phyloP scores from a whole-genome alignment of 2,888 invertebrate genomes.

The Sarcophaga carnaria region DNA sequence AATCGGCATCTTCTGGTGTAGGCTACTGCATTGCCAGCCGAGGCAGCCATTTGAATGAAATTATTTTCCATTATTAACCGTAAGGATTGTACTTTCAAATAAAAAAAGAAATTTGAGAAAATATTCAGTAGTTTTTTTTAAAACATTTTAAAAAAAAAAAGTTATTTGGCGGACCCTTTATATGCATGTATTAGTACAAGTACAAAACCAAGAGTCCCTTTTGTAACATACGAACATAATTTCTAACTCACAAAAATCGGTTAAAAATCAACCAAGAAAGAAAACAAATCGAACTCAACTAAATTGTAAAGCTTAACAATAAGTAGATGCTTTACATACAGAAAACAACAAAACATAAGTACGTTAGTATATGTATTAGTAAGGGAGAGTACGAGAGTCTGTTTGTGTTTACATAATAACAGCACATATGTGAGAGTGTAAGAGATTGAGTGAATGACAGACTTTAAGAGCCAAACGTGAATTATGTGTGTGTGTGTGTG shows the following conservation, averaged over 20 bases:
- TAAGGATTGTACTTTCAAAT: too few species aligned
- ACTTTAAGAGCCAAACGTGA: conserved; percentile 12
- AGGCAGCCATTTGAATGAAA: too few species aligned
- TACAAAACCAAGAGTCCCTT: too few species aligned
- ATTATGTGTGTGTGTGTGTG: not conserved
- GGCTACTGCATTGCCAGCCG: too few species aligned
- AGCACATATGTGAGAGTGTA: not conserved
- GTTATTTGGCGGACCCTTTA: too few species aligned
- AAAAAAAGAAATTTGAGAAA: too few species aligned
- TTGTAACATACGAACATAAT: too few species aligned
- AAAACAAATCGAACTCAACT: not conserved
- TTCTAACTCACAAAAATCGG: not conserved
- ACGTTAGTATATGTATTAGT: not conserved
- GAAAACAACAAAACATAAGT: not conserved
- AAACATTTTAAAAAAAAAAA: too few species aligned
- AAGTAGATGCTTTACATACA: too few species aligned
- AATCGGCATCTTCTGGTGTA: too few species aligned
- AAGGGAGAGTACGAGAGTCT: not conserved
- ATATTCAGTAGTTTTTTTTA: too few species aligned
- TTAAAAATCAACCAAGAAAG: not conserved
- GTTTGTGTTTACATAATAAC: not conserved
- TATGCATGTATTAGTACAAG: not conserved
- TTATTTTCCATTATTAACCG: too few species aligned
- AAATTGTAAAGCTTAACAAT: not conserved
- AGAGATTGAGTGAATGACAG: conserved; percentile 33